A percentile compares a stretch with the other conserved stretches of the same genome.
Evolutionary conservation across 2,888 invertebrate genomes (phyloP).

Genomic region (Podotricha telesiphe): DNA sequence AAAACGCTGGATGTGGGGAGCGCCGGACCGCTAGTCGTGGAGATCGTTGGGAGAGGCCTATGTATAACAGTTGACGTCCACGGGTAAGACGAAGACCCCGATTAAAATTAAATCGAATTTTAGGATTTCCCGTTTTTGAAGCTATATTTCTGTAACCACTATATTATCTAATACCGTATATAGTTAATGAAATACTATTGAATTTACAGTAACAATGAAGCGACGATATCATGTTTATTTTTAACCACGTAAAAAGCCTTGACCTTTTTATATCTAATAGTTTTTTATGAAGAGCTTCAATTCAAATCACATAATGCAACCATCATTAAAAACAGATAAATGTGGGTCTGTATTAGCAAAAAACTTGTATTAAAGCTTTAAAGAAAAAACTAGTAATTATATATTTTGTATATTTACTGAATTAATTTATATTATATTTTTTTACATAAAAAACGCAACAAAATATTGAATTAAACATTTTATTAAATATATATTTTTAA

Average conservation of each 20-base stretch:
- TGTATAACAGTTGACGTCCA: too few species aligned
- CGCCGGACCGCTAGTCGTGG: too few species aligned
- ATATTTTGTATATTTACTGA: neutral
- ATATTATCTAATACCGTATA: too few species aligned
- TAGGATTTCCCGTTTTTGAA: too few species aligned
- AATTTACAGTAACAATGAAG: conserved; percentile 40
- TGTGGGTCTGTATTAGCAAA: conserved; percentile 1
- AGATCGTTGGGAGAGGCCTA: too few species aligned
- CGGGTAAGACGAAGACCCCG: too few species aligned
- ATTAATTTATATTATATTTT: neutral
- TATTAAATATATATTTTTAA: too few species aligned
- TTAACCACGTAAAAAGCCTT: conserved; percentile 42
- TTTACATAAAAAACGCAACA: too few species aligned
- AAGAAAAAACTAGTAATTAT: neutral
- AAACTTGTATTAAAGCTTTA: neutral
- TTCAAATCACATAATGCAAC: conserved; percentile 16
- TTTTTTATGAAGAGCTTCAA: conserved; percentile 23
- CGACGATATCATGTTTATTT: conserved; percentile 43
- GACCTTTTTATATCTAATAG: conserved; percentile 39
- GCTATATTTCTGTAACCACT: too few species aligned
- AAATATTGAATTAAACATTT: too few species aligned
- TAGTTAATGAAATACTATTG: conserved; percentile 39
- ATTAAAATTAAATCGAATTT: too few species aligned
- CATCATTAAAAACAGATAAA: conserved; percentile 23
- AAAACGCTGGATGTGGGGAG: too few species aligned